Conservation (phyloP, 2,797 vertebrate genomes). For the Melanotaenia trifasciata region DNA sequence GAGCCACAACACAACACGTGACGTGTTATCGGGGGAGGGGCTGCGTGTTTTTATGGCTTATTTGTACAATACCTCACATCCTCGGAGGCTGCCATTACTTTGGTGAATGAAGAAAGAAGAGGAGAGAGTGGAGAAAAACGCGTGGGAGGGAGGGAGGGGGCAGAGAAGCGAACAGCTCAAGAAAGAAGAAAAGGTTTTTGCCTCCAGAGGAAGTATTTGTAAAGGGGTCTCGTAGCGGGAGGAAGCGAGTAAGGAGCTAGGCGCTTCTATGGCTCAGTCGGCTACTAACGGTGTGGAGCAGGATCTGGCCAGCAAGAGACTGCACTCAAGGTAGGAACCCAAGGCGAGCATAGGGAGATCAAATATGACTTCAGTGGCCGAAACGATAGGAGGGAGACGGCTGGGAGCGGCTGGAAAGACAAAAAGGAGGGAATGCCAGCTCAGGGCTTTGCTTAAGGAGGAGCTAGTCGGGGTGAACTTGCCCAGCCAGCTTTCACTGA, state of each 20-base stretch:
- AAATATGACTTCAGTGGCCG: not conserved
- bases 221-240: slow-evolving; percentile 36
- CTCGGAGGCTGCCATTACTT: slow-evolving; percentile 81
- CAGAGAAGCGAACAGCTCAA: slow-evolving; percentile 35
- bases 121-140: slow-evolving; percentile 12
- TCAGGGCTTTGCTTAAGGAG: slow-evolving; percentile 53
- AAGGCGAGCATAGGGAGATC: not conserved
- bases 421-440: slow-evolving; percentile 34
- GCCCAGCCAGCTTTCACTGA: slow-evolving; percentile 50
- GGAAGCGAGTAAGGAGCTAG: slow-evolving; percentile 38
- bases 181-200: slow-evolving; percentile 50
- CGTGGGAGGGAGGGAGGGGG: slow-evolving; percentile 33
- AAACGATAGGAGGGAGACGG: slow-evolving; percentile 10
- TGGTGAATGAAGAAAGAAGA: slow-evolving; percentile 40
- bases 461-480: slow-evolving; percentile 48
- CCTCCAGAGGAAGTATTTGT: slow-evolving; percentile 37
- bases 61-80: slow-evolving; percentile 84
- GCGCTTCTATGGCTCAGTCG: slow-evolving; percentile 82
- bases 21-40: slow-evolving; percentile 67
- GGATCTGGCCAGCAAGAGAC: slow-evolving; percentile 83
- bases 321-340: slow-evolving; percentile 84
- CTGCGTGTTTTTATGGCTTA: slow-evolving; percentile 53
- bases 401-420: slow-evolving; percentile 46
- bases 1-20: slow-evolving; percentile 30
- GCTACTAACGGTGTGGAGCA: slow-evolving; percentile 78